phyloP scores from a whole-genome alignment of 2,113 vertebrate species.

The Ceuthmochares aereus region DNA sequence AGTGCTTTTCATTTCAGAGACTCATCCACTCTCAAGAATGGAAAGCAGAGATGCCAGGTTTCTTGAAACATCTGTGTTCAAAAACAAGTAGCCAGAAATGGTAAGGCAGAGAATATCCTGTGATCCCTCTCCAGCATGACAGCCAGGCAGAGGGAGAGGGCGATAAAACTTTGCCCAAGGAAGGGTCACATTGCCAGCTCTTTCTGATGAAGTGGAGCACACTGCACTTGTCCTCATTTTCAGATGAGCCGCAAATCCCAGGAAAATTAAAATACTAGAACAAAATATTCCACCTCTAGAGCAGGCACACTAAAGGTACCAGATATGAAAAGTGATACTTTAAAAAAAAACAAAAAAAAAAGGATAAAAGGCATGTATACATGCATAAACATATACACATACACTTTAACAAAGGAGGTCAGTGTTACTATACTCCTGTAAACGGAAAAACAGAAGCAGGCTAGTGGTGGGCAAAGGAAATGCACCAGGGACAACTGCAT shows the following conservation, averaged over 20 bases:
- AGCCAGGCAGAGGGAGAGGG: conserved; percentile 6
- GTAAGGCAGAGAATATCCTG: conserved; percentile 32
- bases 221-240: conserved; percentile 19
- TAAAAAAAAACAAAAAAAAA: not conserved
- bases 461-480: not conserved
- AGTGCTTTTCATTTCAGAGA: conserved; percentile 26
- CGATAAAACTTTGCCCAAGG: conserved; percentile 4
- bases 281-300: not conserved
- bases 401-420: not conserved
- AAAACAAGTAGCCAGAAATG: conserved; percentile 35
- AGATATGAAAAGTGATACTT: not conserved
- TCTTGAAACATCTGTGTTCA: conserved; percentile 51
- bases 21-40: conserved; percentile 36
- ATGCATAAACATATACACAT: not conserved
- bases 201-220: conserved; percentile 15
- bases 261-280: conserved; percentile 19
- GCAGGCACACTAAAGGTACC: not conserved
- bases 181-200: conserved; percentile 37
- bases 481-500: not conserved
- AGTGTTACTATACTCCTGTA: not conserved
- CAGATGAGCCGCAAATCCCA: not conserved
- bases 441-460: conserved; percentile 15
- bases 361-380: not conserved
- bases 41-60: conserved; percentile 58
- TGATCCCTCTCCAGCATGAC: conserved; percentile 1